A percentile compares a stretch with the other conserved stretches of the same genome.
Conservation (phyloP, 2,113 vertebrate genomes). For the Lipotes vexillifer region DNA sequence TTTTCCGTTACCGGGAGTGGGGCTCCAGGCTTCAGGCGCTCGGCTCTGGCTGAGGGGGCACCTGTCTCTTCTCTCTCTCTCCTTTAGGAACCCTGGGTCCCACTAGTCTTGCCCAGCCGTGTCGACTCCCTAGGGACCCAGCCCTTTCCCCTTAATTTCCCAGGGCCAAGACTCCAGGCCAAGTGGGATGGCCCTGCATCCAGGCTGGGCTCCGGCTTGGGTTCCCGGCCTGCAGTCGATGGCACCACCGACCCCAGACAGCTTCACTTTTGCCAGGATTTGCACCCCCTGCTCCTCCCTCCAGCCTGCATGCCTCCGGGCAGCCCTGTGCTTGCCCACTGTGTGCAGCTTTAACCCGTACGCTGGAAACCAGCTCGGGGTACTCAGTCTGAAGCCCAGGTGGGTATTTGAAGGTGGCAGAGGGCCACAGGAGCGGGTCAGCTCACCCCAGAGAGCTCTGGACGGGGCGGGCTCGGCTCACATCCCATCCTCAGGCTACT, state of each 20-base stretch:
- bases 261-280: not conserved
- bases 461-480: not conserved
- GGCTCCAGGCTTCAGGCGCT: not conserved
- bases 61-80: not conserved
- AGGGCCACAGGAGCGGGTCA: not conserved
- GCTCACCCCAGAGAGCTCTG: not conserved
- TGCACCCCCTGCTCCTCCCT: not conserved
- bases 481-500: not conserved
- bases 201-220: not conserved
- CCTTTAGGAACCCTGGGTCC: fast-evolving
- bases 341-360: fast-evolving
- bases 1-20: not conserved
- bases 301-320: not conserved
- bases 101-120: not conserved
- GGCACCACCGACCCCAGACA: not conserved
- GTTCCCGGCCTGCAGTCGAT: not conserved
- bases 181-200: fast-evolving
- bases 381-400: not conserved
- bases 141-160: not conserved
- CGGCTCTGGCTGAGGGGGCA: not conserved
- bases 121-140: not conserved
- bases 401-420: not conserved
- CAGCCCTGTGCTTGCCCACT: no score
- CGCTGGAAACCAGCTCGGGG: not conserved
- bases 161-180: not conserved